Conservation (phyloP, 1,140 invertebrate genomes). For the Ips nitidus region DNA sequence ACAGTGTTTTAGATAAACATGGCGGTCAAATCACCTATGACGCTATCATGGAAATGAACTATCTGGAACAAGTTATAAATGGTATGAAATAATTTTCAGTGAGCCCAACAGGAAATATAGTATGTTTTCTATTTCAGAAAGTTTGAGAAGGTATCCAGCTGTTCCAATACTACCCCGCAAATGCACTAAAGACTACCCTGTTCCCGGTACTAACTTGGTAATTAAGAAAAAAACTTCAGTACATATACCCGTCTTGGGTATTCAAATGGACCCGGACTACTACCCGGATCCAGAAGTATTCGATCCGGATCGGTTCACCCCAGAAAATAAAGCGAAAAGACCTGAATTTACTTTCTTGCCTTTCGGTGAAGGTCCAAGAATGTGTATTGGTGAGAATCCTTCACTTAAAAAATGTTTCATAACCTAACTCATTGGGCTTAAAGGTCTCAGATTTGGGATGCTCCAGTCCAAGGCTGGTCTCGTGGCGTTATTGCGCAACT, state of each 20-base stretch:
- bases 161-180: slow-evolving; percentile 48
- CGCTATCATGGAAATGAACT: slow-evolving; percentile 56
- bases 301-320: slow-evolving; percentile 53
- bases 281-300: slow-evolving; percentile 55
- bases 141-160: background rate
- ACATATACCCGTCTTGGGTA: slow-evolving; percentile 52
- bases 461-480: slow-evolving; percentile 25
- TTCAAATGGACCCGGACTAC: slow-evolving; percentile 49
- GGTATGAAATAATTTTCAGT: background rate
- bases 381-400: slow-evolving; percentile 34
- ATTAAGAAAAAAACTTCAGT: slow-evolving; percentile 52
- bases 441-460: slow-evolving; percentile 35
- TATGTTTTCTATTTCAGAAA: background rate
- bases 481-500: background rate
- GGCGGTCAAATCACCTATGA: slow-evolving; percentile 56
- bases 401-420: background rate
- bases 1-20: slow-evolving; percentile 1
- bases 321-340: slow-evolving; percentile 39
- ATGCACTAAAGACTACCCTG: slow-evolving; percentile 53
- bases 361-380: slow-evolving; percentile 38
- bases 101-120: too few species aligned
- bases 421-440: background rate
- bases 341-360: slow-evolving; percentile 30
- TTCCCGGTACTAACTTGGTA: slow-evolving; percentile 52
- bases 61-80: slow-evolving; percentile 14